Evolutionary conservation across 2,888 invertebrate species (phyloP), one percentile per base, ranked within the genome.

Genomic region (Drosophila neutralis): DNA sequence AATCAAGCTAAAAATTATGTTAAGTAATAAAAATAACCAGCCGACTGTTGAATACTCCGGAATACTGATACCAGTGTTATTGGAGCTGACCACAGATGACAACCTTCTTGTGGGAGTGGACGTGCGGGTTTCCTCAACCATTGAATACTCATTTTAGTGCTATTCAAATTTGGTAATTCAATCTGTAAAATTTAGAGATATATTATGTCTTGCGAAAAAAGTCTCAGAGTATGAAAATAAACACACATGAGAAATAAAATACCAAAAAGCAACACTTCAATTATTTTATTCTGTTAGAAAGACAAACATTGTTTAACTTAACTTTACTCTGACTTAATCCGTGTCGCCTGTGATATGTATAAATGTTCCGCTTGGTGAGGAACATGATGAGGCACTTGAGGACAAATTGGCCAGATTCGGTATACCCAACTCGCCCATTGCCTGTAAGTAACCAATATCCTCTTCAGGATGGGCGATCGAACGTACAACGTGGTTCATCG

Each of bases 301-400:
- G 21, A 21, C 21, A 21, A 21, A 21, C 21, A 21, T 21, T 21
- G 21, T 21, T 21, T 21, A 21, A 21, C 21, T 21, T 64, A 58
- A 36, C 13, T 48, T 29, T 2, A 2, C 10, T 51, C 13, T 21
- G 15, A 13, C 33, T 36, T 51, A 76, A 35, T 77, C 77, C 6
- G 77, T 60, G 52, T 77, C 77, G 0, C 72, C 77, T 13, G 77
- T 77, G 33, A 77, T 80, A 58, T 77, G 77, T 24, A 4, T 8
- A 15, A 65, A 63, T 3, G 56, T 29, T 11, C 2, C 21, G 1
- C 7, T 5, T 27, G 18, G 0, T 1, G n/a, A 18, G 0, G 33
- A 8, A 7, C 3, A 15, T 4, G 29, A 1, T 4, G 36, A 2
- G 1, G 69, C 38, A 18, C 7, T 1, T 4, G 15, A 8, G 6